Evolutionary conservation across 2,888 invertebrate genomes (phyloP).

Genomic region (Ernsta delagoae): DNA sequence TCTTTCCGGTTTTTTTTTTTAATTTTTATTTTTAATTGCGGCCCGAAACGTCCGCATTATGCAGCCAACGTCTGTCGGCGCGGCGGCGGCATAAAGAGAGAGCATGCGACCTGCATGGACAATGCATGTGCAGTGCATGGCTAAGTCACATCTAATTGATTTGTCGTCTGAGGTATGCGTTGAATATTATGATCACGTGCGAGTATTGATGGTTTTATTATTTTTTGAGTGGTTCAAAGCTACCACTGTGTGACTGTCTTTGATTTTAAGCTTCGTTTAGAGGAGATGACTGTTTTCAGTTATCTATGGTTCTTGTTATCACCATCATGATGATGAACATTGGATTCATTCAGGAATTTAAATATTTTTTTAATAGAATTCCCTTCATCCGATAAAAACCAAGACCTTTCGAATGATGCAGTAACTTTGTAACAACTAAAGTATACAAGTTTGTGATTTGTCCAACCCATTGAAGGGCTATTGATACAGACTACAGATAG

Average conservation of each 20-base stretch:
- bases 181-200: slow-evolving; percentile 18
- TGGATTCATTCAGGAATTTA: no score
- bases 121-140: slow-evolving; percentile 45
- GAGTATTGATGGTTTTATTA: slow-evolving; percentile 24
- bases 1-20: slow-evolving; percentile 35
- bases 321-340: no score
- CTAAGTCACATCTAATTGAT: slow-evolving; percentile 47
- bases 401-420: no score
- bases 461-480: no score
- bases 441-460: no score
- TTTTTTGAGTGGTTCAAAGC: slow-evolving; percentile 21
- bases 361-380: no score
- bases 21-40: slow-evolving; percentile 51
- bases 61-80: slow-evolving; percentile 52
- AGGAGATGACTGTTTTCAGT: no score
- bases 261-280: not conserved
- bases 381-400: no score
- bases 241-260: not conserved
- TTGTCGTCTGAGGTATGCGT: slow-evolving; percentile 40
- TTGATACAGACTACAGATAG: no score
- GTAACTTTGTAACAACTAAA: no score
- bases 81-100: slow-evolving; percentile 47
- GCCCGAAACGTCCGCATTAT: slow-evolving; percentile 44
- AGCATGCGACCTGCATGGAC: slow-evolving; percentile 49
- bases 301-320: no score